Conservation (phyloP, 1,140 invertebrate genomes). For the Saccostrea glomerata region DNA sequence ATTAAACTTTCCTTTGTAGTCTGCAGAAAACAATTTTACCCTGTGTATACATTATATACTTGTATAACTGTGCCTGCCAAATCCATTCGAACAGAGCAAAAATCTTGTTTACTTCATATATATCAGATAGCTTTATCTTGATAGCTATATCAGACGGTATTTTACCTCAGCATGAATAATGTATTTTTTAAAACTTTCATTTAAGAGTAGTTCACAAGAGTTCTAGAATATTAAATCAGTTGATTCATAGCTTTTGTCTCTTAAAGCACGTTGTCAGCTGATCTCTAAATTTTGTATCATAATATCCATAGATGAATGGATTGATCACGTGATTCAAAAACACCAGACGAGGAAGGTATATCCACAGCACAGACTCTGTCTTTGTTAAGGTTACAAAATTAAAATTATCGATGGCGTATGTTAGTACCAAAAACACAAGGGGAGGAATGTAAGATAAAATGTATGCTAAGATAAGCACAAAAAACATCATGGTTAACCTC, state of each 20-base stretch:
- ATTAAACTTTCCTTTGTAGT: no score
- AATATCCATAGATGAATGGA: not conserved
- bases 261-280: not conserved
- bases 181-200: no score
- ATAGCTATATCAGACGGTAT: no score
- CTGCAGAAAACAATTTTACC: no score
- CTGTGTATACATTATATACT: no score
- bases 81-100: no score
- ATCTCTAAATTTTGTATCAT: not conserved
- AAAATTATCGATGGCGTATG: not conserved
- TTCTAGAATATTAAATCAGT: no score
- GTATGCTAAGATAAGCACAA: not conserved
- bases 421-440: not conserved
- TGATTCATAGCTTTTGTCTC: not conserved
- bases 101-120: no score
- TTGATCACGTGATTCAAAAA: not conserved
- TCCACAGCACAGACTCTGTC: not conserved
- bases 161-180: no score
- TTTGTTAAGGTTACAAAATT: not conserved
- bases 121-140: no score
- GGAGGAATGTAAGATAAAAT: not conserved
- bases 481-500: not conserved
- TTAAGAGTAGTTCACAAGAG: no score
- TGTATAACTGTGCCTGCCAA: no score
- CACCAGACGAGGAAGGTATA: conserved; percentile 20